Base-by-base conservation (phyloP, 2,797 vertebrate genomes). In the Sebastes flavidus region DNA sequence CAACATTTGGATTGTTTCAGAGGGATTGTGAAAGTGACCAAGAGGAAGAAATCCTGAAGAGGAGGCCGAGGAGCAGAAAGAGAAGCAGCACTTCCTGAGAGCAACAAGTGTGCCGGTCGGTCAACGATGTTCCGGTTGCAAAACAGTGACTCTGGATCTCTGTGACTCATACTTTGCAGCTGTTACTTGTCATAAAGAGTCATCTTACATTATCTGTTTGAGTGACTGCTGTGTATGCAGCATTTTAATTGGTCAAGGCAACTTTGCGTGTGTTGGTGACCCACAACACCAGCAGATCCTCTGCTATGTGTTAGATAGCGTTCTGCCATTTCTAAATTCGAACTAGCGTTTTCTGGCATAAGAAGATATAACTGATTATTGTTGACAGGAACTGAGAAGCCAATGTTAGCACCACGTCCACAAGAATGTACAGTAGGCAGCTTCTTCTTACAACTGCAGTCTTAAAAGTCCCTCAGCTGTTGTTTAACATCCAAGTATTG, bases 1-100 rank as follows among this genome's bases (percentile, higher is more conserved):
- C 10, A 54, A 22, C 22, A 3, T 58, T 67, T 85, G 76, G 67
- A 55, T 81, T 72, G 0, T 95, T 94, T 77, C 88, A 99, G 97
- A 96, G 96, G 78, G 96, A 96, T 27, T 98, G 97, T 82, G 97
- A 97, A 90, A 99, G 98, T 71, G 98, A 99, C 91, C 93, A 94
- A 4, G 98, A 99, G 62, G 97, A 97, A 80, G 97, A 97, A 13
- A 87, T 94, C 2, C 13, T 94, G 22, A 94, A 82, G 83, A 97
- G 89, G 78, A 96, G 90, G 75, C 93, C 92, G 14, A 94, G 87
- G 70, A 92, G 93, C 72, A 96, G 97, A 84, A 97, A 97, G 89
- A 96, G 97, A 91, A 98, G 97, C 94, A 99, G 97, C 86, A 95
- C 96, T 80, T 98, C 97, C 60, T 99, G 96, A 97, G 72, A 77